phyloP scores from a whole-genome alignment of 2,797 vertebrate genomes.

The Poliocrania exsul region DNA sequence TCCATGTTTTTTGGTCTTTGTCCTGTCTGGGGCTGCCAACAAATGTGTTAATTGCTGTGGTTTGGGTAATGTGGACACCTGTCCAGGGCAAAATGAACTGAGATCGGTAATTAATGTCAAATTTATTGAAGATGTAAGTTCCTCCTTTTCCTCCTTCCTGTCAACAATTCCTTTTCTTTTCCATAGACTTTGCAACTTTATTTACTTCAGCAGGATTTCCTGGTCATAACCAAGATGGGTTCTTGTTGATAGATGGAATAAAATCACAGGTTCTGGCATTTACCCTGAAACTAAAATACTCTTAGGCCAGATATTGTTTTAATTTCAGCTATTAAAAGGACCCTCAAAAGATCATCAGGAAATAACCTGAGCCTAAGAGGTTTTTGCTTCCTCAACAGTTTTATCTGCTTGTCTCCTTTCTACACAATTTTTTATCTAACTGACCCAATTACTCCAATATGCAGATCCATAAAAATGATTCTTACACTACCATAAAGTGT shows the following conservation, averaged over 20 bases:
- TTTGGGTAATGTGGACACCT: not conserved
- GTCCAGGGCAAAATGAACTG: not conserved
- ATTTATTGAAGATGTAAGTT: not conserved
- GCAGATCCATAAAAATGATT: not conserved
- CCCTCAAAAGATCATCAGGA: not conserved
- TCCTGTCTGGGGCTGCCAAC: not conserved
- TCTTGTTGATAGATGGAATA: not conserved
- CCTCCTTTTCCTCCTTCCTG: not conserved
- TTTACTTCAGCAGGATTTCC: not conserved
- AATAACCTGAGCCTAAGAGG: not conserved
- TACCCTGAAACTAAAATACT: not conserved
- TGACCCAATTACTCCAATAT: not conserved
- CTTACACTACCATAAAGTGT: not conserved
- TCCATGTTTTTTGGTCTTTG: not conserved
- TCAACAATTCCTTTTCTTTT: constrained; percentile 11
- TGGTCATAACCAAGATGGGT: not conserved
- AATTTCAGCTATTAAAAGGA: not conserved
- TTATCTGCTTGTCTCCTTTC: not conserved
- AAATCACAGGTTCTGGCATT: not conserved
- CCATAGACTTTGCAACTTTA: not conserved
- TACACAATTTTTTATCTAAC: not conserved
- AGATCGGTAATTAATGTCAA: not conserved
- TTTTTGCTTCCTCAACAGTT: not conserved
- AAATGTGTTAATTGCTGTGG: constrained; percentile 14
- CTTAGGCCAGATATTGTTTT: not conserved